Base-by-base conservation (phyloP, 2,113 vertebrate species). In the Aegotheles bennettii region DNA sequence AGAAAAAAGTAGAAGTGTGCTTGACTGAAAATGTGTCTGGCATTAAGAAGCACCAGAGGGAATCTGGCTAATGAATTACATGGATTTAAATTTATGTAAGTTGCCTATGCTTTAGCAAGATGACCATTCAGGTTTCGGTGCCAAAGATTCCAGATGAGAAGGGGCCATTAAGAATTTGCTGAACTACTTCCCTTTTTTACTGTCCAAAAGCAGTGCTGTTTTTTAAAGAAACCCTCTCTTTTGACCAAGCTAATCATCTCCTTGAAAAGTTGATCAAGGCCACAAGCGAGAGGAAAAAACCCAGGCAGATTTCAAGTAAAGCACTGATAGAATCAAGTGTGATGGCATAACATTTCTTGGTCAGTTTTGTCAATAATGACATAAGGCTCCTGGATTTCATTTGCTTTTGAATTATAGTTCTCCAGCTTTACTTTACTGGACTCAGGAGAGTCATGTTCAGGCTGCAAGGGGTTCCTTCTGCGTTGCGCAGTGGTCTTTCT, bases 311-410 rank as follows among this genome's bases (percentile, higher is more conserved):
- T 35, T 48, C 25, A 67, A 19, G 65, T 15, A 35, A 77, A 91
- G 71, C 84, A 83, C 42, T 35, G 3, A 10, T 40, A 48, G 60
- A 35, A 40, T 96, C 86, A 93, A 48, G 60, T 43, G 68, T 84
- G 82, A 35, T 90, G 84, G 71, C 78, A 48, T 33, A 93, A 47
- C 64, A 60, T 36, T 53, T 63, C 92, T 63, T 89, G 61, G 18
- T 95, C 76, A 0, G 19, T 67, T 64, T 54, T 96, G 69, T 94
- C 94, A 68, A 98, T 89, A 78, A 97, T 79, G 40, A 97, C 97
- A n/a, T 96, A 98, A 69, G 79, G 91, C 84, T 96, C 96, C 71
- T 86, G 96, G 63, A 69, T 93, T 78, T 94, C 94, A 40, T 42
- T 57, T 19, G 71, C 45, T 17, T 84, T 65, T 25, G n/a, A 90